Evolutionary conservation across 2,113 vertebrate species (phyloP).

Genomic region (Etheostoma spectabile): DNA sequence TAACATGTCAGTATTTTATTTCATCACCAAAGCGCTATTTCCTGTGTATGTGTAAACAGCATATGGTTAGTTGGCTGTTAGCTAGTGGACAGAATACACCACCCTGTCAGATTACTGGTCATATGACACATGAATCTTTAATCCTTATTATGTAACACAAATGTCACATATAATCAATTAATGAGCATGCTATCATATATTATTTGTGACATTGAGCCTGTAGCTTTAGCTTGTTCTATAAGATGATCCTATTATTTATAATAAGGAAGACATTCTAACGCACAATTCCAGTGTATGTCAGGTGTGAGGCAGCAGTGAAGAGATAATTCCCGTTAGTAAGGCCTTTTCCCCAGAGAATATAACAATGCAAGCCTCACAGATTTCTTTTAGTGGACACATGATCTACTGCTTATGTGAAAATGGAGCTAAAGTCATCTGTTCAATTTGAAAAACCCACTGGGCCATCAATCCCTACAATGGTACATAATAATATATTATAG

Average conservation of each 20-base stretch:
- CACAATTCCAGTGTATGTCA: not conserved
- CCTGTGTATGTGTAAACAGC: constrained; percentile 10
- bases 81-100: constrained; percentile 8
- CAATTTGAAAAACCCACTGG: not conserved
- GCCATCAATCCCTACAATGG: no score
- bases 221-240: not conserved
- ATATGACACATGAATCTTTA: constrained; percentile 59
- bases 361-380: not conserved
- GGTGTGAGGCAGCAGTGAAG: not conserved
- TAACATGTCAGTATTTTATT: constrained; percentile 14
- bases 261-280: not conserved
- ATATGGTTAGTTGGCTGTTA: not conserved
- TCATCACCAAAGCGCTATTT: not conserved
- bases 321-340: not conserved
- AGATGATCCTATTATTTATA: constrained; percentile 1
- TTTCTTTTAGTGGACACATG: not conserved
- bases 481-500: no score
- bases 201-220: constrained; percentile 14
- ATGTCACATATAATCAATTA: constrained; percentile 60
- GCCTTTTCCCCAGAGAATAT: not conserved
- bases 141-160: constrained; percentile 51
- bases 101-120: not conserved
- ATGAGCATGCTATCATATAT: constrained; percentile 51
- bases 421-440: no score
- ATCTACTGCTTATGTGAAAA: no score